Evolutionary conservation across 2,888 invertebrate species (phyloP).

Genomic region (Ecliptopera silaceata): DNA sequence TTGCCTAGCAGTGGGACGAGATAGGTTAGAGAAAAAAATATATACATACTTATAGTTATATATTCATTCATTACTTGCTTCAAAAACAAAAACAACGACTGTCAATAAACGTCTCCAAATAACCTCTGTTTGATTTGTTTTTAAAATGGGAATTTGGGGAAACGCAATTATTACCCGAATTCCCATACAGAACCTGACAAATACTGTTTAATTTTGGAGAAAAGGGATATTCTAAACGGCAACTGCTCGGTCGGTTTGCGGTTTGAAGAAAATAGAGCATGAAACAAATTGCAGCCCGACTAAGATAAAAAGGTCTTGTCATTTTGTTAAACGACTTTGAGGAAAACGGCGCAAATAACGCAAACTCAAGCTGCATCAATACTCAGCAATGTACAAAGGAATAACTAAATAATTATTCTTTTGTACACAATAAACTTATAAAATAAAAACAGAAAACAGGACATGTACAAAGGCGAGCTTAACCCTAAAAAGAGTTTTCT

Average conservation of each 20-base stretch:
- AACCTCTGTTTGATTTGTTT: too few species aligned
- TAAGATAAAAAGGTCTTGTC: conserved; percentile 80
- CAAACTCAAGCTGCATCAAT: conserved; percentile 51
- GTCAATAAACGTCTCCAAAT: too few species aligned
- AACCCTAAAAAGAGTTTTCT: too few species aligned
- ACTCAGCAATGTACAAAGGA: conserved; percentile 26
- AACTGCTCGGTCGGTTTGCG: conserved; percentile 61
- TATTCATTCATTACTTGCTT: too few species aligned
- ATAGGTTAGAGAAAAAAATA: too few species aligned
- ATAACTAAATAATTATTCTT: conserved; percentile 26
- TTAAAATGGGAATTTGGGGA: too few species aligned
- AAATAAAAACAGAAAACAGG: too few species aligned
- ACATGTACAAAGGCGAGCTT: too few species aligned
- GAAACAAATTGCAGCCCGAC: conserved; percentile 76
- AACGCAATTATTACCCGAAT: conserved; percentile 1
- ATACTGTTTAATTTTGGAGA: conserved; percentile 65
- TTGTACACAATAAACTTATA: too few species aligned
- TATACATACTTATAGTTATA: too few species aligned
- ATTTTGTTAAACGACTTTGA: conserved; percentile 76
- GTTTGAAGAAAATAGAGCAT: conserved; percentile 72
- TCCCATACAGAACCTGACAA: conserved; percentile 35
- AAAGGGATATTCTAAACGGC: conserved; percentile 72
- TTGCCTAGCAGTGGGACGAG: too few species aligned
- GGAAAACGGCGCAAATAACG: conserved; percentile 64
- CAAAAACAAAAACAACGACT: too few species aligned